These are phyloP conservation scores for Pristiophorus japonicus DNA, from an alignment of 2,113 vertebrate species.

Conservation along the genomic window DNA sequence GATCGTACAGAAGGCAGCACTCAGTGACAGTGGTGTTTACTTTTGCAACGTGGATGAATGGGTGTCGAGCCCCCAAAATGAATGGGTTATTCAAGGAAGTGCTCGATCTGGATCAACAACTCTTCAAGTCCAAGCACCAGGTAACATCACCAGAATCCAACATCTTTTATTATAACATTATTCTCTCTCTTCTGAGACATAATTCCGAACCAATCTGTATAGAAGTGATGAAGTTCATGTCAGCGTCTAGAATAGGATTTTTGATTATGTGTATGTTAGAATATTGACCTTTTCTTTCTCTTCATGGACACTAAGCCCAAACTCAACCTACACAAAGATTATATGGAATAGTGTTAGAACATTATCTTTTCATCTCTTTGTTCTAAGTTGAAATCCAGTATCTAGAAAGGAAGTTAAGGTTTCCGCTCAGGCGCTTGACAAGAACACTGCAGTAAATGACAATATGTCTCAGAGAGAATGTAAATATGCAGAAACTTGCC, in stretches of 20 bases:
- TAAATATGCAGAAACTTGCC: background rate
- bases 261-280: background rate
- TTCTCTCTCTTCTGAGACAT: background rate
- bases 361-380: background rate
- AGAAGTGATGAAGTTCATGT: background rate
- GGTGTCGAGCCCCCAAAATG: slow-evolving; percentile 44
- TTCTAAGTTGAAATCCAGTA: background rate
- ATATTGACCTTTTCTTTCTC: background rate
- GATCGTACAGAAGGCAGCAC: slow-evolving; percentile 42
- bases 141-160: slow-evolving; percentile 43
- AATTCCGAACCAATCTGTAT: background rate
- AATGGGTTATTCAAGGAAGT: slow-evolving; percentile 47
- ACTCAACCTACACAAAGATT: background rate
- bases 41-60: slow-evolving; percentile 53
- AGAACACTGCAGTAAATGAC: background rate
- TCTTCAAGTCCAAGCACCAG: slow-evolving; percentile 46
- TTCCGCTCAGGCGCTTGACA: background rate
- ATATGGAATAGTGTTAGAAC: background rate
- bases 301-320: background rate
- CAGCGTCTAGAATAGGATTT: background rate
- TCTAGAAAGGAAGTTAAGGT: background rate
- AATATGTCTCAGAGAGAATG: background rate
- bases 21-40: slow-evolving; percentile 51
- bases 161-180: background rate
- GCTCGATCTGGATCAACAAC: slow-evolving; percentile 42